These are phyloP conservation scores for Cryptotis parvus DNA, from an alignment of 2,113 vertebrate species.

Conservation along the genomic window DNA sequence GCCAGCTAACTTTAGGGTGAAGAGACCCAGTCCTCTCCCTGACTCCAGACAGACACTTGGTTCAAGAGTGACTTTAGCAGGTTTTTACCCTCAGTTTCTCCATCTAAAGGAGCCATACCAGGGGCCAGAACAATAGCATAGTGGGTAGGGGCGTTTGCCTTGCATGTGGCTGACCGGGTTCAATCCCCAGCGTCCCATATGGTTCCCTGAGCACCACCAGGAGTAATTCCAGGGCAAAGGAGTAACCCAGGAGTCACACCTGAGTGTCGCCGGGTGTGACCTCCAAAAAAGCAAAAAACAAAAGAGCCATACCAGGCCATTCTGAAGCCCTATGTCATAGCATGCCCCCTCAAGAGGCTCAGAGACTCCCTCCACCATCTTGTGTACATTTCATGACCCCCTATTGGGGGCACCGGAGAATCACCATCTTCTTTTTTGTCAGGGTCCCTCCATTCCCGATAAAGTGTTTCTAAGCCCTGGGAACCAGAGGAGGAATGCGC, in stretches of 20 bases:
- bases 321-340: background rate
- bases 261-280: too few relatives aligned
- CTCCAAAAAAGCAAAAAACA: too few relatives aligned
- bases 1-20: background rate
- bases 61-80: background rate
- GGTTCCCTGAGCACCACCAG: too few relatives aligned
- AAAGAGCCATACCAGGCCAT: background rate
- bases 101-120: background rate
- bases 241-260: too few relatives aligned
- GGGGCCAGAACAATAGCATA: too few relatives aligned
- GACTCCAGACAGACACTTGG: background rate
- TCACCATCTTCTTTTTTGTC: conserved; percentile 14
- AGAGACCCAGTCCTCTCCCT: background rate
- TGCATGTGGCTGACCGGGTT: too few relatives aligned
- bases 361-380: background rate
- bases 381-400: background rate
- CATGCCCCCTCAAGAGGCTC: background rate
- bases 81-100: background rate
- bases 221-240: too few relatives aligned
- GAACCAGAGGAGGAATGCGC: conserved; percentile 64
- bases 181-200: too few relatives aligned
- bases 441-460: background rate
- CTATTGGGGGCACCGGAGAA: background rate
- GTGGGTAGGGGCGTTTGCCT: too few relatives aligned
- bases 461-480: conserved; percentile 57